These are phyloP conservation scores for Pantelozetes paolii DNA, from an alignment of 2,888 invertebrate genomes.

Conservation along the genomic window DNA sequence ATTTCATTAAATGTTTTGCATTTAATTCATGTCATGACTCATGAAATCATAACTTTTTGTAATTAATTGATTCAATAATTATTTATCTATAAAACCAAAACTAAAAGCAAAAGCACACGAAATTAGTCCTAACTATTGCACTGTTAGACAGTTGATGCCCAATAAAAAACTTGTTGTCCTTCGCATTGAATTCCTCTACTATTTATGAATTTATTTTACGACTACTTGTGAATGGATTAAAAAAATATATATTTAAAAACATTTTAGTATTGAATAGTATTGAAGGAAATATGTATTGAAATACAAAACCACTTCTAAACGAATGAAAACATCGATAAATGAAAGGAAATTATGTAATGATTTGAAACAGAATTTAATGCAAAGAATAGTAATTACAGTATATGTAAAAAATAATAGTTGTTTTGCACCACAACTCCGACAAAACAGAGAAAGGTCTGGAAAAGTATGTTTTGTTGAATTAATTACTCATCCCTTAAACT, in stretches of 20 bases:
- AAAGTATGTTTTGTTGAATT: background rate
- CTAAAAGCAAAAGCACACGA: background rate
- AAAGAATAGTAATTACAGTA: background rate
- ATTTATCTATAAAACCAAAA: too few relatives aligned
- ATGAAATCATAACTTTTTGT: background rate
- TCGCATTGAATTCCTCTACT: background rate
- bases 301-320: background rate
- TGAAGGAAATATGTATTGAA: slow-evolving; percentile 7
- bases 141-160: background rate
- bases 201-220: slow-evolving; percentile 14
- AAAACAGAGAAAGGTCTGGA: background rate
- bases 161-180: slow-evolving; percentile 29
- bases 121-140: background rate
- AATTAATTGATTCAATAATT: too few relatives aligned
- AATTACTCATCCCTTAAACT: background rate
- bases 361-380: background rate
- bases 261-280: background rate
- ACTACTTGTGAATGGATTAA: background rate
- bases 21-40: too few relatives aligned
- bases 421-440: background rate
- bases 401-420: background rate
- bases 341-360: slow-evolving; percentile 10
- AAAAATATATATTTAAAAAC: background rate
- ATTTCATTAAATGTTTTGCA: too few relatives aligned
- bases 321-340: background rate